Evolutionary conservation across 2,113 vertebrate species (phyloP), one percentile per base, ranked within the genome.

Genomic region (Solea solea): DNA sequence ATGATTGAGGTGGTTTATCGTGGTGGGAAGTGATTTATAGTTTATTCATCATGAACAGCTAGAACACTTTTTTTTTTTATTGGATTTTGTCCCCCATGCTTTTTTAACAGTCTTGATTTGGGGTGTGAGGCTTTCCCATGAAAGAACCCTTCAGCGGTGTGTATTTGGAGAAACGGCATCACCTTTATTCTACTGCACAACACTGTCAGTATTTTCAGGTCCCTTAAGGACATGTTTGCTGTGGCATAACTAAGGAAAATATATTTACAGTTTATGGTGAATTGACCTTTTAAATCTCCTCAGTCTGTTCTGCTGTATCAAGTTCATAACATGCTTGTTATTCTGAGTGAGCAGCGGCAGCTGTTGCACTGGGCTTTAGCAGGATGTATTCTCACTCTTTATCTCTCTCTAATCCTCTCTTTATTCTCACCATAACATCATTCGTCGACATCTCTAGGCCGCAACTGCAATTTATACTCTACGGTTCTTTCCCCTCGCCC

Each of bases 371-470:
- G 76, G 56, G 57, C 80, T 87, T 63, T 50, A 28, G 54, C 69
- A 71, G 34, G 42, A 16, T 68, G 79, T 90, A 87, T 89, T 90
- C 85, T 80, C 40, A 0, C 72, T 73, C 80, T 92, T 83, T 79
- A 88, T 89, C 82, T 75, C 78, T 74, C 74, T 34, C 67, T 89
- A 89, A 90, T 90, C 85, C 79, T 68, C 69, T 74, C 82, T 80
- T 84, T 81, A 73, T 88, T 72, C 69, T 86, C 69, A 70, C 68
- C 78, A 65, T 74, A 54, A 76, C 61, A 83, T 81, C 76, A 83
- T 75, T 80, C 51, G 15, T 57, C 64, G 70, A 65, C 69, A 74
- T 83, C 81, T 74, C 41, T 5, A 50, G 41, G 63, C 80, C 45
- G 73, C 64, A 57, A 45, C 58, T 46, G 39, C 50, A 51, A 4